Evolutionary conservation across 2,797 vertebrate genomes (phyloP).

Genomic region (Sciurus vulgaris): DNA sequence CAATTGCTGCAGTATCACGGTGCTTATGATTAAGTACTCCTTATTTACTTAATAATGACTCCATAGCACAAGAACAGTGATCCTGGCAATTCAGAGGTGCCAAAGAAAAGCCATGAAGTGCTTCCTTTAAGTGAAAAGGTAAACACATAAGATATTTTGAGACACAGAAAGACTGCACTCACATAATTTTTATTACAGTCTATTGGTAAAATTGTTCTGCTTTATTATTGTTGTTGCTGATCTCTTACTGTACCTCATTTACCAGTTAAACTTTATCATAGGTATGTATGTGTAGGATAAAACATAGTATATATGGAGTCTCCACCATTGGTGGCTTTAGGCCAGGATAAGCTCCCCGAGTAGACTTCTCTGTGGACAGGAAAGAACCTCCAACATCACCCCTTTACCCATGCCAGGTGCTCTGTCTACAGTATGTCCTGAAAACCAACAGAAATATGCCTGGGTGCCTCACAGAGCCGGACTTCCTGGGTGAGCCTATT

Average conservation of each 20-base stretch:
- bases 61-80: background rate
- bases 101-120: background rate
- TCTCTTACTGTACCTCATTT: background rate
- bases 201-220: background rate
- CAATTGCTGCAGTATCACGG: too few species aligned
- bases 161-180: background rate
- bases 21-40: background rate
- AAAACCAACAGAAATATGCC: background rate
- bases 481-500: background rate
- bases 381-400: background rate
- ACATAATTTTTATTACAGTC: background rate
- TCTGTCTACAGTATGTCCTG: background rate
- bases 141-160: background rate
- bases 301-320: background rate
- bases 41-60: background rate
- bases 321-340: background rate
- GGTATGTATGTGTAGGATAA: background rate
- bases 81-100: background rate
- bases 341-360: background rate
- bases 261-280: background rate
- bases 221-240: background rate
- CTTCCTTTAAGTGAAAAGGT: background rate
- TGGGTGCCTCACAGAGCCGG: accelerated
- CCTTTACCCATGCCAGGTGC: accelerated
- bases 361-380: background rate